Evolutionary conservation across 2,888 invertebrate species (phyloP), one percentile per base, ranked within the genome.

Genomic region (Mesorhabditis spiculigera): DNA sequence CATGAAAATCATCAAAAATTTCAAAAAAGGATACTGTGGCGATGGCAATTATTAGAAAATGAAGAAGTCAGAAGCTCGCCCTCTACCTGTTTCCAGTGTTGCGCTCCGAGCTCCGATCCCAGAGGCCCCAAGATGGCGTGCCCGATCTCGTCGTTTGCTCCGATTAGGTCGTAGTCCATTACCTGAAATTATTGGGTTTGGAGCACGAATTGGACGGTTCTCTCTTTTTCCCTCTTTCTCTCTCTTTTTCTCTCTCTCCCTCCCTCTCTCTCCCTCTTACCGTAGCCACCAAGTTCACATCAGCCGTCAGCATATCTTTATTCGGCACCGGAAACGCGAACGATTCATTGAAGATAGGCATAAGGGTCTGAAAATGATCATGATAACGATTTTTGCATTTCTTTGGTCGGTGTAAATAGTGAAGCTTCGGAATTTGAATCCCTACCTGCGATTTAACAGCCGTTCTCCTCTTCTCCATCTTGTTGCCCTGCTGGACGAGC

Each of bases 391-490:
- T 28, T 28, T 3, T 28, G 3, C 28, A n/a, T n/a, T n/a, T n/a
- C n/a, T n/a, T n/a, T n/a, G n/a, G n/a, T n/a, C n/a, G n/a, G 28
- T 28, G 28, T 28, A 28, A 28, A 3, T 3, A 28, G 28, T 28
- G 3, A 28, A 28, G 28, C 28, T n/a, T n/a, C 28, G 1, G 28
- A 3, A 28, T 28, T 28, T 3, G 1, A 28, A 28, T 1, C n/a
- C 58, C 3, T 13, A 50, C 58, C 58, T 50, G 76, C 5, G 78
- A 72, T 68, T 84, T 85, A n/a, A 86, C 82, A 4, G 78, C 77
- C 4, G 86, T 86, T 73, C 85, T 86, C 10, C 82, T 71, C 74
- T 86, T 86, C 68, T 86, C 85, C 72, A 86, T 61, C 68, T 85
- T 86, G 68, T 78, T 78, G 44, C 83, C 86, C 61, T 83, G 76